phyloP scores from a whole-genome alignment of 2,113 vertebrate species.

The Mustela lutreola region DNA sequence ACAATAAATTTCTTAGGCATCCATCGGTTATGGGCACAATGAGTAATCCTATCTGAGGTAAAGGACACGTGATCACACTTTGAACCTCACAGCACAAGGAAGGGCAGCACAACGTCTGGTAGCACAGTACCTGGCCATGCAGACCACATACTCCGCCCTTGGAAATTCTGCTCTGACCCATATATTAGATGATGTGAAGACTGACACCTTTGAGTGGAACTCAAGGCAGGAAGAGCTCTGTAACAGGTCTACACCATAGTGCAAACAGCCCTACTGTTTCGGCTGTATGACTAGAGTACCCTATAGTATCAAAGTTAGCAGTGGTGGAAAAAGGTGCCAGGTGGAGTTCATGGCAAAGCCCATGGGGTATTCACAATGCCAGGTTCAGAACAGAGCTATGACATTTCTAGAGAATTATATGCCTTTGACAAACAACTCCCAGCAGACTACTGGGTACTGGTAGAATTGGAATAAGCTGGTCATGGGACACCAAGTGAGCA shows the following conservation, averaged over 20 bases:
- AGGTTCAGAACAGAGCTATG: background rate
- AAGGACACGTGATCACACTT: conserved; percentile 32
- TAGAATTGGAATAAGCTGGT: conserved; percentile 34
- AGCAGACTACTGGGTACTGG: background rate
- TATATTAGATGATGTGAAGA: background rate
- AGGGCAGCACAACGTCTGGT: background rate
- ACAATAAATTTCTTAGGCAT: background rate
- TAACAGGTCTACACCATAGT: background rate
- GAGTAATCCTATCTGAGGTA: background rate
- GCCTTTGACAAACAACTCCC: conserved; percentile 22
- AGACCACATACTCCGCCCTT: background rate
- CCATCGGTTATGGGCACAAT: background rate
- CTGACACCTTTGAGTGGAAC: background rate
- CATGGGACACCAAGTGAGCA: background rate
- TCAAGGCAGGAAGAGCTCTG: background rate
- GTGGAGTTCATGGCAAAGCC: background rate
- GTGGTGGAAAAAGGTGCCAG: background rate
- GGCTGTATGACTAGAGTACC: background rate
- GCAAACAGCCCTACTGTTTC: background rate
- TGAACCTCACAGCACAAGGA: background rate
- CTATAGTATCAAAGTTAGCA: background rate
- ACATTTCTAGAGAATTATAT: conserved; percentile 43
- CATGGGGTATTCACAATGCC: background rate
- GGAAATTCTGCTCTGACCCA: background rate
- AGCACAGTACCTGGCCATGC: background rate